Evolutionary conservation across 2,113 vertebrate species (phyloP).

Genomic region (Columba janthina): DNA sequence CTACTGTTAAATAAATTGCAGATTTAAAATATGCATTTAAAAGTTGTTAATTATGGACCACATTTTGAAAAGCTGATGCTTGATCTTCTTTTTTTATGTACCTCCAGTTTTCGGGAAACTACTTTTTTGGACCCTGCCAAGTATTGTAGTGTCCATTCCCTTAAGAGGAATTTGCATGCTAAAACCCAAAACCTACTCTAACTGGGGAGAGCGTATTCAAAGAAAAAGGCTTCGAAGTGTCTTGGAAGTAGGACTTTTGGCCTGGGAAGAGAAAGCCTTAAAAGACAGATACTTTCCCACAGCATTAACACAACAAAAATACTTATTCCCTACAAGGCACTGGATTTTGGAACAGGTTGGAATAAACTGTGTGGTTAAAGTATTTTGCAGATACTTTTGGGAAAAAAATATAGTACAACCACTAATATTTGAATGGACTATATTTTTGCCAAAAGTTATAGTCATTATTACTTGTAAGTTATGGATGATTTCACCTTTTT

Average conservation of each 20-base stretch:
- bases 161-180: not conserved
- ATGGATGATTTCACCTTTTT: not conserved
- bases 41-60: not conserved
- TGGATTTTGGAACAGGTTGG: not conserved
- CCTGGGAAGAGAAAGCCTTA: not conserved
- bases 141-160: not conserved
- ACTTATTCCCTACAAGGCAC: not conserved
- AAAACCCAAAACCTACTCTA: not conserved
- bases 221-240: not conserved
- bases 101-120: not conserved
- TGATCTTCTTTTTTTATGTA: not conserved
- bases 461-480: not conserved
- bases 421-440: not conserved
- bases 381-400: not conserved
- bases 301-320: not conserved
- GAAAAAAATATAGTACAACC: not conserved
- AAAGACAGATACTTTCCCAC: not conserved
- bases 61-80: not conserved
- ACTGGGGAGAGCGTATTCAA: not conserved
- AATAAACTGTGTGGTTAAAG: not conserved
- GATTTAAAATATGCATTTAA: not conserved
- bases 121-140: not conserved
- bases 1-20: not conserved
- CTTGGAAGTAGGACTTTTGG: not conserved
- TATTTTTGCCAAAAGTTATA: not conserved